Percentiles rank a stretch among this genome's conserved stretches.
Conservation (phyloP, 2,888 invertebrate genomes). For the Argynnis bischoffii region DNA sequence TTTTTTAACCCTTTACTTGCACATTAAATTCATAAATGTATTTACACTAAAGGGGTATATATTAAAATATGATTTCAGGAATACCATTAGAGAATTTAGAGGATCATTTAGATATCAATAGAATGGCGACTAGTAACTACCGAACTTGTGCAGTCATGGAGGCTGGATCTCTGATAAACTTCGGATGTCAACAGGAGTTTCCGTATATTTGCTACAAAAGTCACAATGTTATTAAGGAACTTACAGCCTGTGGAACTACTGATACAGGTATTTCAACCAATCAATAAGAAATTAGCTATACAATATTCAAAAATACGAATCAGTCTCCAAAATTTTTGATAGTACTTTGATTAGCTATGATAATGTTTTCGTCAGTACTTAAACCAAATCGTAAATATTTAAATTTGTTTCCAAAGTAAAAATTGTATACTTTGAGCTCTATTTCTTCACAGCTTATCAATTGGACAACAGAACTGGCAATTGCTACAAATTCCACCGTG, state of each 20-base stretch:
- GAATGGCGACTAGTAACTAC: constrained; percentile 24
- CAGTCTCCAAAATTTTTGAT: no score
- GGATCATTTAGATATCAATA: constrained; percentile 27
- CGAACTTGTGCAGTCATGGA: constrained; percentile 34
- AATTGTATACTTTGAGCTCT: no score
- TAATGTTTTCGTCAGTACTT: no score
- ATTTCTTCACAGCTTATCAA: constrained; percentile 19
- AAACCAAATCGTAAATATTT: no score
- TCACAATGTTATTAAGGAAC: constrained; percentile 6
- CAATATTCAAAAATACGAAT: no score
- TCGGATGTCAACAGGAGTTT: constrained; percentile 35
- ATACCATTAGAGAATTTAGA: background rate
- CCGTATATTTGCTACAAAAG: constrained; percentile 42
- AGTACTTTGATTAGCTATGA: no score
- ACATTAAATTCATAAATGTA: no score
- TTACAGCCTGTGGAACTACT: constrained; percentile 39
- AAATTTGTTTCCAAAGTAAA: no score
- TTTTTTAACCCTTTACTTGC: no score
- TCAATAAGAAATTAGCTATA: background rate
- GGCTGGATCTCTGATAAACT: constrained; percentile 34
- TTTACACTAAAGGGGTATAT: no score
- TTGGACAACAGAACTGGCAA: constrained; percentile 5
- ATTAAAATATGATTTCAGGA: background rate
- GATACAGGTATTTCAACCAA: constrained; percentile 35
- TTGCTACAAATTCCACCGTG: constrained; percentile 29